A percentile compares a stretch with the other conserved stretches of the same genome.
Conservation (phyloP, 2,113 vertebrate genomes). For the Empidonax traillii region DNA sequence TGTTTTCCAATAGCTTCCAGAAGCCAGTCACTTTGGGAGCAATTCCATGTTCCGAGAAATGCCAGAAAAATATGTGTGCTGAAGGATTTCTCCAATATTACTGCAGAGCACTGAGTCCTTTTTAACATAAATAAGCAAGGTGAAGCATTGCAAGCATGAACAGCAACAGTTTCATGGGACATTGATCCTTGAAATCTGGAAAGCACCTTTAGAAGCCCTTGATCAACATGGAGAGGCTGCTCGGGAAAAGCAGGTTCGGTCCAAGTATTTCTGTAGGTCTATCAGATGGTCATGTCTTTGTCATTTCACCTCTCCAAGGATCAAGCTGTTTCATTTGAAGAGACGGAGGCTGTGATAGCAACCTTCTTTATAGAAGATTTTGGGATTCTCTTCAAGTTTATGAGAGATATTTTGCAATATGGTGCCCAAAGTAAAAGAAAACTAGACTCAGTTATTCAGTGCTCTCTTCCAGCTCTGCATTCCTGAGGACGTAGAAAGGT, state of each 20-base stretch:
- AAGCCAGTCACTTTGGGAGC: slow-evolving; percentile 42
- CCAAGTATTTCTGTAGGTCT: not conserved
- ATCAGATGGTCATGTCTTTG: not conserved
- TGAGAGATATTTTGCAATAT: not conserved
- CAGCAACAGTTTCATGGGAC: not conserved
- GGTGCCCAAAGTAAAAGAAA: slow-evolving; percentile 45
- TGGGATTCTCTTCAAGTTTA: not conserved
- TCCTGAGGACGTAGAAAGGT: slow-evolving; percentile 22
- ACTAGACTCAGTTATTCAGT: not conserved
- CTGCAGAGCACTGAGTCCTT: not conserved
- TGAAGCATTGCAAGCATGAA: not conserved
- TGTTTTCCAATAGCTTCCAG: slow-evolving; percentile 58
- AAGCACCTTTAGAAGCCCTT: not conserved
- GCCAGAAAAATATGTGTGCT: slow-evolving; percentile 29
- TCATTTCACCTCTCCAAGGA: not conserved
- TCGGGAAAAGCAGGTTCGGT: not conserved
- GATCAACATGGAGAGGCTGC: accelerated
- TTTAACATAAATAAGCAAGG: slow-evolving; percentile 5
- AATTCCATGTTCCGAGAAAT: slow-evolving; percentile 16
- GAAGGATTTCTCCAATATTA: slow-evolving; percentile 23
- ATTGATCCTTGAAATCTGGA: not conserved
- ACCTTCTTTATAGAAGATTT: not conserved
- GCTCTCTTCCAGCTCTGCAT: slow-evolving; percentile 23
- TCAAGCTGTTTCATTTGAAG: not conserved
- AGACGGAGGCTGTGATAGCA: not conserved